These are phyloP conservation scores for Reticulitermes speratus DNA, from an alignment of 1,140 invertebrate species.

Conservation along the genomic window DNA sequence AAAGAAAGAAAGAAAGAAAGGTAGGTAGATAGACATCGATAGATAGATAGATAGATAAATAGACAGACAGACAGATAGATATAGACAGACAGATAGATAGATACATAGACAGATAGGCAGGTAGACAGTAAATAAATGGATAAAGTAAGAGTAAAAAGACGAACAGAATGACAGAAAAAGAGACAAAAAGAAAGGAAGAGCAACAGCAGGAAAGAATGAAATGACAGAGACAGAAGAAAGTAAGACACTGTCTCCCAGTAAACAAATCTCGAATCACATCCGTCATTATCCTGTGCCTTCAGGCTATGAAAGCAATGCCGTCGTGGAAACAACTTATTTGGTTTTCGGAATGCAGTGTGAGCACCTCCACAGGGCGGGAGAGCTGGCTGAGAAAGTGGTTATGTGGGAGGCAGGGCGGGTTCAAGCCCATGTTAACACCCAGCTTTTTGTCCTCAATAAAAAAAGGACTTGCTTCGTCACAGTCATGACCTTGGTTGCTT, in stretches of 20 bases:
- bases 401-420: neutral
- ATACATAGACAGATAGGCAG: no score
- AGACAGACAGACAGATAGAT: neutral
- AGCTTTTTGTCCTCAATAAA: slow-evolving; percentile 30
- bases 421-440: slow-evolving; percentile 23
- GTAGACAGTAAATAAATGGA: no score
- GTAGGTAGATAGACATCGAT: neutral
- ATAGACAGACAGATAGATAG: no score
- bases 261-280: neutral
- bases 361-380: neutral
- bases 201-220: neutral
- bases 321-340: neutral
- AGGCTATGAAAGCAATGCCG: neutral
- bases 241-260: no score
- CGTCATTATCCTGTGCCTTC: neutral
- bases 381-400: neutral
- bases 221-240: neutral
- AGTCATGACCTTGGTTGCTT: slow-evolving; percentile 27
- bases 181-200: neutral
- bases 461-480: slow-evolving; percentile 25
- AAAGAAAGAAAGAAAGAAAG: no score
- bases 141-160: no score
- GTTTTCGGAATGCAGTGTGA: neutral
- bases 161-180: no score
- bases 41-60: neutral